phyloP scores from a whole-genome alignment of 2,797 vertebrate species.

The Urophycis tenuis region DNA sequence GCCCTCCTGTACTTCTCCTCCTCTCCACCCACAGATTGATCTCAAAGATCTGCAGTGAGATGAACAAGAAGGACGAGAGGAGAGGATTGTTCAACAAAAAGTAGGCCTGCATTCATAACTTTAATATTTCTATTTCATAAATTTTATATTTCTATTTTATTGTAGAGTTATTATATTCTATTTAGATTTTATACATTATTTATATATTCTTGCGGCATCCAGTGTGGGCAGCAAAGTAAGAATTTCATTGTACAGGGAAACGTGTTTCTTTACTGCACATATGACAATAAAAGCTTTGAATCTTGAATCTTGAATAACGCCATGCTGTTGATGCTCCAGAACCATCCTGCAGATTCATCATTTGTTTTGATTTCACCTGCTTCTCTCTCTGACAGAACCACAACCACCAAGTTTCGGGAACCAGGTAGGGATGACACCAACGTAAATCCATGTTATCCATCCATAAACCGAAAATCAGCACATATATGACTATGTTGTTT shows the following conservation, averaged over 20 bases:
- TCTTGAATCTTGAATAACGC: too few species aligned
- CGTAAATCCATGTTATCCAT: neutral
- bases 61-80: constrained; percentile 81
- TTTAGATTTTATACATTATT: too few species aligned
- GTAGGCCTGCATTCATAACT: constrained; percentile 47
- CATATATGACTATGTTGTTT: neutral
- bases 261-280: too few species aligned
- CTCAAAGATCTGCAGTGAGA: constrained; percentile 82
- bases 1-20: neutral
- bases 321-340: too few species aligned
- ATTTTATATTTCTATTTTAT: too few species aligned
- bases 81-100: constrained; percentile 72
- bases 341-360: neutral
- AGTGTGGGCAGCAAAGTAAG: too few species aligned
- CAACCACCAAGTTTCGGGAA: constrained; percentile 46
- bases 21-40: constrained; percentile 68
- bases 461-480: neutral
- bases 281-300: too few species aligned
- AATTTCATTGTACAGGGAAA: too few species aligned
- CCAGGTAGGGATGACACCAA: constrained; percentile 50
- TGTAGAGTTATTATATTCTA: too few species aligned
- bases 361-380: neutral
- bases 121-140: too few species aligned
- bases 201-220: too few species aligned
- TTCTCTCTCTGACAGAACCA: constrained; percentile 33